These are phyloP conservation scores for Aproaerema taeniolella DNA, from an alignment of 2,888 invertebrate genomes.

Conservation along the genomic window DNA sequence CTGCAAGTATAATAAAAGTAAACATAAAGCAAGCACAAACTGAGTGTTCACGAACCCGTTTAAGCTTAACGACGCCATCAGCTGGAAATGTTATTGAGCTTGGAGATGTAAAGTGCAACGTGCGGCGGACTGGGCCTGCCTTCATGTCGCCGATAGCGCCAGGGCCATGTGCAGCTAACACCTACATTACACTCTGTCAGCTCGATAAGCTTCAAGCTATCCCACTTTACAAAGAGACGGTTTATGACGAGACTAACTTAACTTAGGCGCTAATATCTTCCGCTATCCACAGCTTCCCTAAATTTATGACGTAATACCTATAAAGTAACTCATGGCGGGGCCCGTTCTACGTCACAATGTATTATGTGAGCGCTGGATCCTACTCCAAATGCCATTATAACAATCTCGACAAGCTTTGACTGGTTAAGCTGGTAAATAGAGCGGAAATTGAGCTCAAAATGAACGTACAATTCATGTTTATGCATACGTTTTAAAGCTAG, in stretches of 20 bases:
- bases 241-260: slow-evolving; percentile 12
- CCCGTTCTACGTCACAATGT: slow-evolving; percentile 2
- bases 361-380: slow-evolving; percentile 8
- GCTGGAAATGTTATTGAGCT: slow-evolving; percentile 44
- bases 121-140: slow-evolving; percentile 22
- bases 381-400: slow-evolving; percentile 13
- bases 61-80: slow-evolving; percentile 46
- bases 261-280: slow-evolving; percentile 12
- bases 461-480: slow-evolving; percentile 4
- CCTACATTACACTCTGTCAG: slow-evolving; percentile 19
- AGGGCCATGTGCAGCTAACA: slow-evolving; percentile 14
- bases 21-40: slow-evolving; percentile 38
- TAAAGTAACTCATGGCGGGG: slow-evolving; percentile 9
- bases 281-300: slow-evolving; percentile 11
- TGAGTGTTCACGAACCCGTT: slow-evolving; percentile 29
- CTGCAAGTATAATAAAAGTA: slow-evolving; percentile 19
- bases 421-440: slow-evolving; percentile 9
- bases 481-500: neutral
- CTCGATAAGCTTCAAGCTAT: slow-evolving; percentile 10
- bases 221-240: slow-evolving; percentile 7
- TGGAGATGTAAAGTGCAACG: slow-evolving; percentile 33
- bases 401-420: slow-evolving; percentile 14
- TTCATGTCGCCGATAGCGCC: slow-evolving; percentile 7
- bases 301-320: slow-evolving; percentile 10
- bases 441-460: slow-evolving; percentile 14